phyloP scores from a whole-genome alignment of 2,888 invertebrate species.

The Drosophila ustulata region DNA sequence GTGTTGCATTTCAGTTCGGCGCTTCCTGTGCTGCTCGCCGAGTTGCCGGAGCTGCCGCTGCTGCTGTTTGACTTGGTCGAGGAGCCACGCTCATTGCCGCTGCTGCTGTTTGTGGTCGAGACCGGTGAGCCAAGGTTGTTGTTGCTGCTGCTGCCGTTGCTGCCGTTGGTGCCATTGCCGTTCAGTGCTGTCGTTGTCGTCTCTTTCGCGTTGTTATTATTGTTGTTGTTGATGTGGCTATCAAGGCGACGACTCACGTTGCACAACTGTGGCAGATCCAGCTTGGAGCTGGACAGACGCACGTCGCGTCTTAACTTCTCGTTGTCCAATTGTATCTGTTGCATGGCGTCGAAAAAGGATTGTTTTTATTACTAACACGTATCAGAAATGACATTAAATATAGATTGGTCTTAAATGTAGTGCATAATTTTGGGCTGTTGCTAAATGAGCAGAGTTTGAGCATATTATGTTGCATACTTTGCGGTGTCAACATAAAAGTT shows the following conservation, averaged over 20 bases:
- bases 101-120: constrained; percentile 83
- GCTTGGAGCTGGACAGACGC: constrained; percentile 79
- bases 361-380: not conserved
- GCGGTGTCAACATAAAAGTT: not conserved
- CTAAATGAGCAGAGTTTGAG: not conserved
- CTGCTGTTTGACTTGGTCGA: constrained; percentile 84
- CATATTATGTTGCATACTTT: constrained; percentile 24
- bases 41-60: constrained; percentile 82
- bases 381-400: not conserved
- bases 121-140: constrained; percentile 82
- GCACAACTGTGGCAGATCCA: constrained; percentile 84
- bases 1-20: constrained; percentile 83
- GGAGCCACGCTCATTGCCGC: constrained; percentile 83
- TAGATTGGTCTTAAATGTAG: not conserved
- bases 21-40: constrained; percentile 80
- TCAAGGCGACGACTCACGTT: constrained; percentile 81
- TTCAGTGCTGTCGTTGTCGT: constrained; percentile 47
- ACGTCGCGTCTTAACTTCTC: constrained; percentile 85
- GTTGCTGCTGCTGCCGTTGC: constrained; percentile 59
- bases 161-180: constrained; percentile 70
- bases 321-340: constrained; percentile 85
- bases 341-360: not conserved
- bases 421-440: constrained; percentile 26
- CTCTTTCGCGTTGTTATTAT: constrained; percentile 51
- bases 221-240: constrained; percentile 67